Evolutionary conservation across 2,797 vertebrate species (phyloP), one percentile per base, ranked within the genome.

Genomic region (Tangara arthus): DNA sequence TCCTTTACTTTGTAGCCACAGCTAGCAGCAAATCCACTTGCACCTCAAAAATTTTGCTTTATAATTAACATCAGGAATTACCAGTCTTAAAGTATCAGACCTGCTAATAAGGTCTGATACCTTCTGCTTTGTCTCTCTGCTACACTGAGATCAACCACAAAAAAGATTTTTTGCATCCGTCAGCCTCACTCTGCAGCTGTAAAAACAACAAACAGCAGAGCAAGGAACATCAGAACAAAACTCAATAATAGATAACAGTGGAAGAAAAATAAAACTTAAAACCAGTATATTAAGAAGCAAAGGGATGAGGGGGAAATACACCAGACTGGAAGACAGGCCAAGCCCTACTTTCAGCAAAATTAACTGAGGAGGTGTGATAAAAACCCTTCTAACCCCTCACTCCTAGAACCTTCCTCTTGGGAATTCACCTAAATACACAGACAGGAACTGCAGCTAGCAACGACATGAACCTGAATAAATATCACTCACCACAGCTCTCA

Each of bases 91-190:
- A 82, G 70, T 65, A 90, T 64, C 78, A 94, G 81, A 94, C 34
- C 72, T 47, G 60, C 78, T 91, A 91, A 83, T 30, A 83, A 92
- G 56, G 70, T 84, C 89, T 94, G 70, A 64, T 75, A 82, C 75
- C 52, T 73, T 70, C 56, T 77, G 70, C 49, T 83, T 73, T 21
- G 39, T 65, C 34, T 82, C 60, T 46, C 83, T 68, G 73, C 69
- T 44, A 49, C 18, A 2, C 44, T 15, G 22, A 73, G 1, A 82
- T 53, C 35, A 68, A 34, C 30, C 10, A 8, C 52, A 73, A 61
- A 66, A 85, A 83, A 75, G 53, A 17, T 49, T 80, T 89, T 90
- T 32, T 19, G 8, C 42, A 53, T 35, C 60, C 30, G 50, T 75
- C 53, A 19, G 53, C 56, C 39, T 82, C 0, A 0, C n/a, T 80